Percentiles rank a stretch among this genome's conserved stretches.
Conservation (phyloP, 2,113 vertebrate species). For the Sceloporus tristichus region DNA sequence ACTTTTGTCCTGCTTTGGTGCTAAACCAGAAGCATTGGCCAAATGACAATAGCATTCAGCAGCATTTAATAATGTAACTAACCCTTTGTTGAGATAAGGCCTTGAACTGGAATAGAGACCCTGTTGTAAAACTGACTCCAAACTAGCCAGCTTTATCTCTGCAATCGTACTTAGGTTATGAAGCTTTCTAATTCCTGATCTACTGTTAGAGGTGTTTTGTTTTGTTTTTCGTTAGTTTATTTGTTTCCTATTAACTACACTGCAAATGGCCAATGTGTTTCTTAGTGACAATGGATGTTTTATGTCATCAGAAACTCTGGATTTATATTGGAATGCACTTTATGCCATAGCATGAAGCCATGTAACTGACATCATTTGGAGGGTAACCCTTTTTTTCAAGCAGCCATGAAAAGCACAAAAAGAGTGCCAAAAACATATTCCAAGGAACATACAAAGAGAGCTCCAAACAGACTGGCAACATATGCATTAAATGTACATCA, state of each 20-base stretch:
- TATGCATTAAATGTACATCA: not conserved
- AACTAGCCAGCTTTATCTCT: not conserved
- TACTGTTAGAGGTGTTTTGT: not conserved
- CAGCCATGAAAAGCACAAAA: not conserved
- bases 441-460: not conserved
- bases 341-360: not conserved
- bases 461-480: not conserved
- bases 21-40: not conserved
- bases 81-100: not conserved
- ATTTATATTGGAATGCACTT: not conserved
- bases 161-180: not conserved
- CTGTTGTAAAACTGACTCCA: too few relatives aligned
- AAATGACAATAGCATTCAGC: not conserved
- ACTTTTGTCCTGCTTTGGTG: not conserved
- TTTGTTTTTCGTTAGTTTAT: not conserved
- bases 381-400: conserved; percentile 8
- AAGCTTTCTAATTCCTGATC: not conserved
- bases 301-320: conserved; percentile 29
- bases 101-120: not conserved
- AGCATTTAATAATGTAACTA: not conserved
- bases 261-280: not conserved
- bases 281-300: not conserved
- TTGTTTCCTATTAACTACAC: not conserved
- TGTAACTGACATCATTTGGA: not conserved
- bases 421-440: not conserved